These are phyloP conservation scores for Sebastes schlegelii DNA, from an alignment of 2,113 vertebrate species.

Conservation along the genomic window DNA sequence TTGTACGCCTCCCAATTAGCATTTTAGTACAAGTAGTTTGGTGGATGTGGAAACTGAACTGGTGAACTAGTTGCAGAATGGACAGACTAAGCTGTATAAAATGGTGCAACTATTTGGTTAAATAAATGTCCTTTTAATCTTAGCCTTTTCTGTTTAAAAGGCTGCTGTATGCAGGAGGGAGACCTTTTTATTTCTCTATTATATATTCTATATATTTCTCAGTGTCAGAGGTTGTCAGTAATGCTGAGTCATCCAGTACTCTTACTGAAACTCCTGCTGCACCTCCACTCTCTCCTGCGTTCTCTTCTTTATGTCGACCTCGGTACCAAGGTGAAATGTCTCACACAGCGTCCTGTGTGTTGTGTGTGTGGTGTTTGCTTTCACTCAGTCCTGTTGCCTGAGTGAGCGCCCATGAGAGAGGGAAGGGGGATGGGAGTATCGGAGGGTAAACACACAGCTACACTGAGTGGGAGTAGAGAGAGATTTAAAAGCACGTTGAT, in stretches of 20 bases:
- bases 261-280: constrained; percentile 27
- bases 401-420: constrained; percentile 58
- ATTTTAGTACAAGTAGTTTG: neutral
- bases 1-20: neutral
- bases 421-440: constrained; percentile 49
- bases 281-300: neutral
- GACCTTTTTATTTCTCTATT: neutral
- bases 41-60: neutral
- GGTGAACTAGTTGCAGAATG: neutral
- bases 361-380: constrained; percentile 65
- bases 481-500: constrained; percentile 35
- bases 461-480: constrained; percentile 40
- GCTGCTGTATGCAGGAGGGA: neutral
- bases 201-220: neutral
- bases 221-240: neutral
- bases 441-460: constrained; percentile 51
- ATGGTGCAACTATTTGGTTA: neutral
- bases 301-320: constrained; percentile 50
- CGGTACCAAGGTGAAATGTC: constrained; percentile 70
- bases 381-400: constrained; percentile 64
- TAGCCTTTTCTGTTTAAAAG: constrained; percentile 1
- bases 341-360: constrained; percentile 48
- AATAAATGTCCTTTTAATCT: neutral
- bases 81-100: neutral
- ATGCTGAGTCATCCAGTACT: constrained; percentile 57